Percentiles rank a stretch among this genome's conserved stretches.
These are phyloP conservation scores for Sminthurides bifidus DNA, from an alignment of 1,140 invertebrate genomes.

Conservation along the genomic window DNA sequence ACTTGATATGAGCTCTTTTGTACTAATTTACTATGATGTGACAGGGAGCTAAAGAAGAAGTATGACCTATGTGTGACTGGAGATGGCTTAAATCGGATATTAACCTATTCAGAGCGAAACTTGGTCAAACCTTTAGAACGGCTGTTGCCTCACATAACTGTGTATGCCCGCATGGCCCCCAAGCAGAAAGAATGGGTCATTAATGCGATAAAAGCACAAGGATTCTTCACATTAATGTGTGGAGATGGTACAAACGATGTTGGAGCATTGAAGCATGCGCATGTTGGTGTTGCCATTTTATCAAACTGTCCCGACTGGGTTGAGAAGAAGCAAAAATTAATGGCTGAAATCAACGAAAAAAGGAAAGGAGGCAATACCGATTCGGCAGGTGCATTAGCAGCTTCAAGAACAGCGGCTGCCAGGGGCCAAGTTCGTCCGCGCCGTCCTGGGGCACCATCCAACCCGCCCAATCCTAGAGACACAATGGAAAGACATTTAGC, in stretches of 20 bases:
- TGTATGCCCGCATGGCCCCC: constrained; percentile 87
- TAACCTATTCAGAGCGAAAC: constrained; percentile 25
- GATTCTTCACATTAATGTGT: constrained; percentile 92
- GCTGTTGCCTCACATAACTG: constrained; percentile 69
- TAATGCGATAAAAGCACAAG: constrained; percentile 71
- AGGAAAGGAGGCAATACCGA: constrained; percentile 2
- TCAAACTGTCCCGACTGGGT: constrained; percentile 66
- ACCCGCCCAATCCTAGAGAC: constrained; percentile 20
- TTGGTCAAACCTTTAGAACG: constrained; percentile 11
- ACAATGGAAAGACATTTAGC: constrained; percentile 36
- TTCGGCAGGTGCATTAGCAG: background rate
- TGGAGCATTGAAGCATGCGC: constrained; percentile 97
- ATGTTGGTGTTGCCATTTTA: constrained; percentile 85
- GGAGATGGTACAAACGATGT: constrained; percentile 99
- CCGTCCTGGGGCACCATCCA: background rate
- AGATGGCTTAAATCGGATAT: constrained; percentile 44
- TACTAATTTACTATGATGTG: background rate
- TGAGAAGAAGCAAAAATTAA: constrained; percentile 34
- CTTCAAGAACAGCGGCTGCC: background rate
- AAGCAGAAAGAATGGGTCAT: constrained; percentile 96
- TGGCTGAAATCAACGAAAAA: constrained; percentile 15
- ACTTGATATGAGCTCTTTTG: background rate
- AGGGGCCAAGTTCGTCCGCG: background rate
- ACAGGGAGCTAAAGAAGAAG: constrained; percentile 47
- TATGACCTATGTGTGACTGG: constrained; percentile 92